A percentile compares a stretch with the other conserved stretches of the same genome.
These are phyloP conservation scores for Grammomys dolichurus DNA, from an alignment of 2,113 vertebrate species.

Conservation along the genomic window DNA sequence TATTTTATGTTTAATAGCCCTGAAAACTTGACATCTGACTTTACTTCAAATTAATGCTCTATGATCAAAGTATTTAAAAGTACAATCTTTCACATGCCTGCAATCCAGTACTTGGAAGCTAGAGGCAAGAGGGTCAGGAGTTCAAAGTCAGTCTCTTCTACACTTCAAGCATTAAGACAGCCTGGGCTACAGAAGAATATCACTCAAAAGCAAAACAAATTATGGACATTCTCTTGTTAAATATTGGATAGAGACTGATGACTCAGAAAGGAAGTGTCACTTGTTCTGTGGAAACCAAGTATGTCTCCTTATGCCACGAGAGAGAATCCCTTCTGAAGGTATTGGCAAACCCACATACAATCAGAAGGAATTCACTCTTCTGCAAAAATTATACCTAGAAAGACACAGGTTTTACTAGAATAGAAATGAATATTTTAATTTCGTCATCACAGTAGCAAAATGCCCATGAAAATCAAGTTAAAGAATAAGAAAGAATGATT, in stretches of 20 bases:
- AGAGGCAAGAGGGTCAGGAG: too few species aligned
- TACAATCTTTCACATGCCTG: neutral
- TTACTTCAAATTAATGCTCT: conserved; percentile 14
- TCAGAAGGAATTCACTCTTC: neutral
- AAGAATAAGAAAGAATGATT: neutral
- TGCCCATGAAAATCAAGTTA: neutral
- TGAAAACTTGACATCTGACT: neutral
- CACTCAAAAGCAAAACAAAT: neutral
- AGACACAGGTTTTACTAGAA: neutral
- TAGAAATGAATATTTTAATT: neutral
- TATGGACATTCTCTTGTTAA: neutral
- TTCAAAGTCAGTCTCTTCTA: neutral
- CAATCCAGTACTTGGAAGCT: neutral
- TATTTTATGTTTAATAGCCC: neutral
- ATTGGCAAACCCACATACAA: neutral
- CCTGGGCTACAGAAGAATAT: neutral
- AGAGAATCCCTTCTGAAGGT: neutral
- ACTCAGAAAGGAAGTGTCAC: neutral
- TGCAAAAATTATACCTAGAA: neutral
- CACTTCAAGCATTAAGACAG: neutral
- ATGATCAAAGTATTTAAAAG: neutral
- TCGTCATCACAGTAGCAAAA: neutral
- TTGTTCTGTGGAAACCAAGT: neutral
- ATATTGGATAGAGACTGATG: neutral
- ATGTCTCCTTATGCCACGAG: neutral